Evolutionary conservation across 2,113 vertebrate species (phyloP), one percentile per base, ranked within the genome.

Genomic region (Pongo pygmaeus): DNA sequence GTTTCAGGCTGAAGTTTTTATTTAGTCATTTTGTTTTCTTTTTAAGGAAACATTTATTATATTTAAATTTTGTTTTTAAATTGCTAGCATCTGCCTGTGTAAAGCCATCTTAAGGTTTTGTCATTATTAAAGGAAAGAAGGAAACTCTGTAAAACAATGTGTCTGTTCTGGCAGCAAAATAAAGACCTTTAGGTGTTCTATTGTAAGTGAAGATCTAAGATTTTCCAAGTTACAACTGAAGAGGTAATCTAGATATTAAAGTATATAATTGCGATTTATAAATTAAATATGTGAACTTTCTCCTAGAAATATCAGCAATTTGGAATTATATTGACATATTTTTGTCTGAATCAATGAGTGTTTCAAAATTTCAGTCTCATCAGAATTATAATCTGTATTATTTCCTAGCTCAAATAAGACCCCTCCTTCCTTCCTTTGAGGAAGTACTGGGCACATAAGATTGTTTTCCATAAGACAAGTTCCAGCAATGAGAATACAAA

Each of bases 181-280:
- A n/a, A 70, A 61, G 16, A 79, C n/a, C 77, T 11, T 75, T 59
- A 55, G 38, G 16, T 43, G 27, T 87, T 88, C 35, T 93, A 84
- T 17, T 50, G 70, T 79, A 93, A 91, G 32, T 84, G 69, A 88
- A 59, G 27, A 79, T 78, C 83, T 93, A 91, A 85, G n/a, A 50
- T 57, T 89, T 97, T 97, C 35, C 20, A 72, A 83, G 74, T 97
- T 81, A 86, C 61, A 86, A 79, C 69, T 86, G 22, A 93, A 91
- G 57, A 95, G 32, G 81, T 50, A 84, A 70, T 72, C 1, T 89
- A 74, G 6, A 64, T 92, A 70, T 35, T 89, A 50, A 86, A 85
- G 64, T 92, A 61, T 84, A 75, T 6, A 64, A 14, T 23, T 6
- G 89, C 14, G 3, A 86, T 74, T 72, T 96, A 18, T n/a, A 95